phyloP scores from a whole-genome alignment of 2,797 vertebrate genomes.

The Tolypeutes matacus region DNA sequence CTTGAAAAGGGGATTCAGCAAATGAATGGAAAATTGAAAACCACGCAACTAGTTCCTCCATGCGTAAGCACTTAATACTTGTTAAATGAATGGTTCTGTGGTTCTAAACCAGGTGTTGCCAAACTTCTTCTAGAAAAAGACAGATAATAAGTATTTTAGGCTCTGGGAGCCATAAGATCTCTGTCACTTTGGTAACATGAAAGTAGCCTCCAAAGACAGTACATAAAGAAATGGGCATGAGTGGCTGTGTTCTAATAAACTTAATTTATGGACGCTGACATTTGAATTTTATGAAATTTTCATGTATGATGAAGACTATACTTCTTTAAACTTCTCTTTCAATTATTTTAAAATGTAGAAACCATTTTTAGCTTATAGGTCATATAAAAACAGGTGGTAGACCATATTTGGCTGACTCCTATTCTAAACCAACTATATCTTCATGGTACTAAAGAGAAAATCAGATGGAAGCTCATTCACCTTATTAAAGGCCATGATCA shows the following conservation, averaged over 20 bases:
- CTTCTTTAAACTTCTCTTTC: background rate
- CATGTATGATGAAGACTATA: background rate
- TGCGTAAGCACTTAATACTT: conserved; percentile 50
- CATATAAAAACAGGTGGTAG: background rate
- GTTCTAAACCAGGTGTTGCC: background rate
- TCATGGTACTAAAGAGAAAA: background rate
- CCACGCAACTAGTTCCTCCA: background rate
- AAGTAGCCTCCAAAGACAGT: background rate
- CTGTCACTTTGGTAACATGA: background rate
- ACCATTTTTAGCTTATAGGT: background rate
- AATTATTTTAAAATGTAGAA: conserved; percentile 31
- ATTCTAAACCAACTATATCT: conserved; percentile 9
- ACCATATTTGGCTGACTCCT: background rate
- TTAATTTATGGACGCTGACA: background rate
- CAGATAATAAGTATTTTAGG: conserved; percentile 46
- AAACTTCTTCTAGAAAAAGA: background rate
- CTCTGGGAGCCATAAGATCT: background rate
- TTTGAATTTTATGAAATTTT: conserved; percentile 16
- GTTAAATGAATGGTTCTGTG: background rate
- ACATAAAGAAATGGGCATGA: background rate
- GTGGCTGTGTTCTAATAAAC: conserved; percentile 15
- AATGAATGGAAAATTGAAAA: background rate
- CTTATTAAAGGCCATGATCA: conserved; percentile 49
- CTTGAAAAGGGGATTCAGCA: background rate
- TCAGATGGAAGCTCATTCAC: conserved; percentile 65